phyloP scores from a whole-genome alignment of 2,113 vertebrate genomes.

The Kryptolebias marmoratus region DNA sequence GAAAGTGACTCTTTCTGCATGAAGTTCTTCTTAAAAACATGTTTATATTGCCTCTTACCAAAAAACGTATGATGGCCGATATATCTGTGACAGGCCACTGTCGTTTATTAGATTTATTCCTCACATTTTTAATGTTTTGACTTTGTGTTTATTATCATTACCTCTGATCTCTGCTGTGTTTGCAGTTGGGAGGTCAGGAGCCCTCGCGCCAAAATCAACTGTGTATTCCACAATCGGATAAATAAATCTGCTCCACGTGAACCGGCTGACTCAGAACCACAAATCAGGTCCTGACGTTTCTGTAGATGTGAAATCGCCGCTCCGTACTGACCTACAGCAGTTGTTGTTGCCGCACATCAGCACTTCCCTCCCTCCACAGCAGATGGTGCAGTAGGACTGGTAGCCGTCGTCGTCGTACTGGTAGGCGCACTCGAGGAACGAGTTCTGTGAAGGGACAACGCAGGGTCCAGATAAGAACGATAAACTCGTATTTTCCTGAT shows the following conservation, averaged over 20 bases:
- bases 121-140: neutral
- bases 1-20: no score
- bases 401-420: constrained; percentile 97
- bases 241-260: constrained; percentile 24
- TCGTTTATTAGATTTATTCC: neutral
- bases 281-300: constrained; percentile 17
- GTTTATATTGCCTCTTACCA: neutral
- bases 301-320: constrained; percentile 16
- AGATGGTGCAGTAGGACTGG: constrained; percentile 99
- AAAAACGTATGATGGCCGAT: no score
- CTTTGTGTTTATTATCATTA: neutral
- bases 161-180: constrained; percentile 20
- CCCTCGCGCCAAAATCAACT: constrained; percentile 34
- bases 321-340: constrained; percentile 89
- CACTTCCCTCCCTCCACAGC: constrained; percentile 96
- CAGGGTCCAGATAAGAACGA: neutral
- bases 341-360: constrained; percentile 99
- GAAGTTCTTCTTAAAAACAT: no score
- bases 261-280: constrained; percentile 5
- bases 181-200: constrained; percentile 22
- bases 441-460: constrained; percentile 84
- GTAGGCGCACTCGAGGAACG: constrained; percentile 96
- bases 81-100: no score
- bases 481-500: neutral
- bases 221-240: constrained; percentile 5